Conservation (phyloP, 1,140 invertebrate species). For the Cecropterus lyciades region DNA sequence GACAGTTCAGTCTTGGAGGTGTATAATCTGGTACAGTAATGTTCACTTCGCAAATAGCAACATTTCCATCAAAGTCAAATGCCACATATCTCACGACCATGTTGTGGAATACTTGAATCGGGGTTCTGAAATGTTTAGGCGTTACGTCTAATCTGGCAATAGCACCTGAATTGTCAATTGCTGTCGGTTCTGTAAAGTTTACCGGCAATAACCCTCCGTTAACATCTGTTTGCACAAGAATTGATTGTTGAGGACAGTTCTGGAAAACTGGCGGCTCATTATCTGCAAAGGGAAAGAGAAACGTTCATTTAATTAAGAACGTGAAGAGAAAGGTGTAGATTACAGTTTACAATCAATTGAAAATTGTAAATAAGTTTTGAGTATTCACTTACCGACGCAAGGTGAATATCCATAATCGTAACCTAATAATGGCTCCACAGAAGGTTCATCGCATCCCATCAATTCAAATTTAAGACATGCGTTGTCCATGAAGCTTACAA, state of each 20-base stretch:
- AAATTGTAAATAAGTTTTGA: background rate
- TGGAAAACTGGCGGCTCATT: constrained; percentile 98
- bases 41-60: constrained; percentile 98
- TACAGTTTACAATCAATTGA: too few relatives aligned
- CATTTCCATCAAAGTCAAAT: constrained; percentile 98
- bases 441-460: constrained; percentile 96
- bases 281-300: constrained; percentile 84
- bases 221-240: constrained; percentile 94
- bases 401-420: constrained; percentile 97
- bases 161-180: constrained; percentile 96
- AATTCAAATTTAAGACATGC: constrained; percentile 98
- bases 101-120: constrained; percentile 94
- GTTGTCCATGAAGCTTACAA: constrained; percentile 98
- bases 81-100: constrained; percentile 97
- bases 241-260: constrained; percentile 96
- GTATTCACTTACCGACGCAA: constrained; percentile 89
- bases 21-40: constrained; percentile 97
- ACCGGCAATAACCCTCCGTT: constrained; percentile 95
- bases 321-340: too few relatives aligned
- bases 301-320: too few relatives aligned
- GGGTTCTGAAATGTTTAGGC: constrained; percentile 95
- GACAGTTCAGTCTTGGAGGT: constrained; percentile 96
- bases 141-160: constrained; percentile 96
- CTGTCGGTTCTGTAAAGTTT: constrained; percentile 96
- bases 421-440: constrained; percentile 91